Conservation (phyloP, 2,113 vertebrate species). For the Ginglymostoma cirratum region DNA sequence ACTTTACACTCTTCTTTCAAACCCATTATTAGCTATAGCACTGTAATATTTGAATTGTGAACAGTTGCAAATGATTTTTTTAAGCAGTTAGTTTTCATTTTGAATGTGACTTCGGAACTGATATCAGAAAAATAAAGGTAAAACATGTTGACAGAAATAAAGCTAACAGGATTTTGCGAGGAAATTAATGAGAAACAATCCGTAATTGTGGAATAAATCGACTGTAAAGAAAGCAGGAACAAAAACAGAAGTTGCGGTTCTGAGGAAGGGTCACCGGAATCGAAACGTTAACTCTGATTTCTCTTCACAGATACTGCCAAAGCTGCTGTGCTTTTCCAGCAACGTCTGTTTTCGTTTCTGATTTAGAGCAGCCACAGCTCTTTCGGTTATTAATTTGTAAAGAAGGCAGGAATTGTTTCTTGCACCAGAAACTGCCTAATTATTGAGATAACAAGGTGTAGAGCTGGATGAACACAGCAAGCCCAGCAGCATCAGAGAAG, state of each 20-base stretch:
- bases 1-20: background rate
- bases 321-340: too few species aligned
- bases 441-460: background rate
- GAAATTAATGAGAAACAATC: background rate
- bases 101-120: background rate
- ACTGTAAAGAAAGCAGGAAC: too few species aligned
- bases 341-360: too few species aligned
- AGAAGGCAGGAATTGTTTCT: background rate
- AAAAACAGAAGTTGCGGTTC: too few species aligned
- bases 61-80: background rate
- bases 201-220: background rate
- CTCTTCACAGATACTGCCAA: too few species aligned
- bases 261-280: too few species aligned
- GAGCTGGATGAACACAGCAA: too few species aligned
- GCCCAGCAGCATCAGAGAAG: too few species aligned
- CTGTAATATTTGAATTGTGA: too few species aligned
- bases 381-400: background rate
- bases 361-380: too few species aligned
- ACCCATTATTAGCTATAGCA: background rate
- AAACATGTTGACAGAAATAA: background rate
- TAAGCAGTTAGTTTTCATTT: background rate
- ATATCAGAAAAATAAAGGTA: background rate
- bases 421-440: background rate
- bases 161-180: background rate
- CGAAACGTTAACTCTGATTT: too few species aligned